These are phyloP conservation scores for Schlechtendalia chinensis DNA, from an alignment of 1,140 invertebrate species.

Conservation along the genomic window DNA sequence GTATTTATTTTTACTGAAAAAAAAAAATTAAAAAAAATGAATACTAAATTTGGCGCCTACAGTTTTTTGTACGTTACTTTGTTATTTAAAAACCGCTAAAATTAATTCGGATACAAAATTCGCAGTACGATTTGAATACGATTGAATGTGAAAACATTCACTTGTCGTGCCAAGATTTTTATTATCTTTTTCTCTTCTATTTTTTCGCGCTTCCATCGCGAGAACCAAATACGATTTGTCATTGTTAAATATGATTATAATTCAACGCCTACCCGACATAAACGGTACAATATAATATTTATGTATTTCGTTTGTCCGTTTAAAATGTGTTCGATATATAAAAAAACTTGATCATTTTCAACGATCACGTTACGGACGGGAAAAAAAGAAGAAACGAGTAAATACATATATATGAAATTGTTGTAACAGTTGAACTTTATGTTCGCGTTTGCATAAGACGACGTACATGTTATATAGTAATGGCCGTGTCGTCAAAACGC, in stretches of 20 bases:
- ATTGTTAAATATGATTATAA: constrained; percentile 27
- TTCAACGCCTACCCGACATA: neutral
- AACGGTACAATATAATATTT: neutral
- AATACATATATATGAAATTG: too few species aligned
- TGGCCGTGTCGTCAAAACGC: neutral
- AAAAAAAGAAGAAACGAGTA: too few species aligned
- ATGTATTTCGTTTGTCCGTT: neutral
- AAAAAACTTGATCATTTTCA: too few species aligned
- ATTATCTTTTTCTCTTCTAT: too few species aligned
- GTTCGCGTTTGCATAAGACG: too few species aligned
- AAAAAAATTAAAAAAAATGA: too few species aligned
- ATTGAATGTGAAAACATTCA: constrained; percentile 2
- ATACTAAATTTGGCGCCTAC: neutral
- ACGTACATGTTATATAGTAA: neutral
- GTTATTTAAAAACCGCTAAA: neutral
- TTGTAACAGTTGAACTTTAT: too few species aligned
- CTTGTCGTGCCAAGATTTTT: constrained; percentile 11
- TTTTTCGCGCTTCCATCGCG: too few species aligned
- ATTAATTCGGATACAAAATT: neutral
- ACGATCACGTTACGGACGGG: too few species aligned
- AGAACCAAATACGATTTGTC: neutral
- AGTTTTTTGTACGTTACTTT: neutral
- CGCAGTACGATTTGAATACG: neutral
- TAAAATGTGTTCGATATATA: too few species aligned
- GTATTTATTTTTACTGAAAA: too few species aligned